Base-by-base conservation (phyloP, 2,797 vertebrate genomes). In the Cyclopterus lumpus region DNA sequence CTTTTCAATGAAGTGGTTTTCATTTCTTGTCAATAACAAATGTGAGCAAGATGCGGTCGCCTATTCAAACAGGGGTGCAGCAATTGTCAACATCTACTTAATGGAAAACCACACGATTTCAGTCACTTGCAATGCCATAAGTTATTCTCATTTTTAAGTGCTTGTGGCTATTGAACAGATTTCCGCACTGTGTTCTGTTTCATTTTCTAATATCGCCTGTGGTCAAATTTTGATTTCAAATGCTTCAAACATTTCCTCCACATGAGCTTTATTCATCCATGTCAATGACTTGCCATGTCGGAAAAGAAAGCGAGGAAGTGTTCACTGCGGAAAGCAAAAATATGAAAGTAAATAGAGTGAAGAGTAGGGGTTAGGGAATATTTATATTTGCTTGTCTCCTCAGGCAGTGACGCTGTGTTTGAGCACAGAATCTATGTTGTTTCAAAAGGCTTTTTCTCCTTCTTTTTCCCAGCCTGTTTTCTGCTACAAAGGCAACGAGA, bases 341-440 rank as follows among this genome's bases (percentile, higher is more conserved):
- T 72, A 88, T 78, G 38, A 82, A 89, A 86, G 77, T 74, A 78
- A 90, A 88, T 70, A 69, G 71, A 90, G 85, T 70, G 60, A 62
- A 65, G 70, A 79, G 81, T 70, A 32, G n/a, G 75, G 74, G 70
- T 85, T 60, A 67, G 76, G 60, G 54, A 75, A 78, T 86, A 82
- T 91, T 86, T 88, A 76, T 84, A 88, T 88, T 91, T 82, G 49
- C 83, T 82, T 48, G 84, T 90, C 88, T 93, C 91, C 82, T 84
- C 87, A n/a, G 92, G 93, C 84, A 14, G 79, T 75, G 73, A 80
- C 54, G 67, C 84, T 84, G 85, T 91, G 91, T 90, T 75, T 77
- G 78, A 93, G 93, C 79, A 84, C 85, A 89, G 90, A 93, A 94
- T 94, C 89, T 89, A 89, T 93, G 94, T 94, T 95, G 92, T 95